A percentile compares a stretch with the other conserved stretches of the same genome.
These are phyloP conservation scores for Pantala flavescens DNA, from an alignment of 1,140 invertebrate species.

Conservation along the genomic window DNA sequence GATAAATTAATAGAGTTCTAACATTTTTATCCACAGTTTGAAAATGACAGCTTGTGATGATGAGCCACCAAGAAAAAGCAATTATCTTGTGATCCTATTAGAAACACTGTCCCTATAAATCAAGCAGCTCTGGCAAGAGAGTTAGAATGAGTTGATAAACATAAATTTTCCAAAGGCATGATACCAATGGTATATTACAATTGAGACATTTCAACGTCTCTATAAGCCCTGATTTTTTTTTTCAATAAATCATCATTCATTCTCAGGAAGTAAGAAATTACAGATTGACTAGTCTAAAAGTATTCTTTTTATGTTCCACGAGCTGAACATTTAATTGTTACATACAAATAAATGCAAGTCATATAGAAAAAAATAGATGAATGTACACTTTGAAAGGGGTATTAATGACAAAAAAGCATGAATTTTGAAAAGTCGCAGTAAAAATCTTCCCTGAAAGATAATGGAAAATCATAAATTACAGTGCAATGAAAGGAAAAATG, in stretches of 20 bases:
- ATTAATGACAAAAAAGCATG: not conserved
- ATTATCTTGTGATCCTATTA: not conserved
- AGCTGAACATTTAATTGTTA: not conserved
- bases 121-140: not conserved
- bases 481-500: not conserved
- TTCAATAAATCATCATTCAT: not conserved
- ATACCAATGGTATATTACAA: not conserved
- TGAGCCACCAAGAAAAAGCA: not conserved
- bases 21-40: not conserved
- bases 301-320: not conserved
- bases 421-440: not conserved
- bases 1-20: not conserved
- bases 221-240: not conserved
- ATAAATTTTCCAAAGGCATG: not conserved
- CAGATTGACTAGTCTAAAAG: not conserved
- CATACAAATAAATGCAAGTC: not conserved
- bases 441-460: constrained; percentile 1
- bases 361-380: not conserved
- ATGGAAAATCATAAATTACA: not conserved
- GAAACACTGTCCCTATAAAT: not conserved
- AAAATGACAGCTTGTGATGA: not conserved
- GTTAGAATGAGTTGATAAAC: not conserved
- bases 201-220: not conserved
- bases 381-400: not conserved
- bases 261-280: not conserved